Conservation (phyloP, 2,113 vertebrate genomes). For the Thryonomys swinderianus region DNA sequence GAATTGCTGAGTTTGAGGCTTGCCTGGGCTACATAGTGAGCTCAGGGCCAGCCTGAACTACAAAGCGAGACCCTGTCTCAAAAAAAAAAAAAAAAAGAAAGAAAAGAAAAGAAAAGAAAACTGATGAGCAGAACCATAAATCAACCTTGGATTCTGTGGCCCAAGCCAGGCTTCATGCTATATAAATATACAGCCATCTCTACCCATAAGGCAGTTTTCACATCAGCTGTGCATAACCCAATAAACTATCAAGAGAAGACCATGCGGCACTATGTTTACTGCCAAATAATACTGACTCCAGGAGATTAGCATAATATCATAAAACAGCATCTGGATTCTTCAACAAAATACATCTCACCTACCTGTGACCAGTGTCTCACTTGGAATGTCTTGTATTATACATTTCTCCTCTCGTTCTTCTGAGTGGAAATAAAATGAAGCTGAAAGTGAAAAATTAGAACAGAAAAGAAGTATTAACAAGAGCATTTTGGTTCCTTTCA, state of each 20-base stretch:
- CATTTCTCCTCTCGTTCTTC: constrained; percentile 94
- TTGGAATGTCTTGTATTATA: constrained; percentile 94
- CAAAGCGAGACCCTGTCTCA: no score
- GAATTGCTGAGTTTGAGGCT: no score
- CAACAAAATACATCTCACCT: constrained; percentile 61
- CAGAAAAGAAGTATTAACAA: constrained; percentile 80
- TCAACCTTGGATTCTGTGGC: neutral
- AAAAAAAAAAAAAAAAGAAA: no score
- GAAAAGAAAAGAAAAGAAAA: no score
- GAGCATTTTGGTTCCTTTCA: constrained; percentile 74
- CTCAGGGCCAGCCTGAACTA: no score
- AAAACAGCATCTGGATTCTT: fast-evolving
- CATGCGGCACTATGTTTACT: fast-evolving
- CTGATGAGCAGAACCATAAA: neutral
- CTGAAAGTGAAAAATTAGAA: constrained; percentile 82
- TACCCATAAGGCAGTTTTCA: neutral
- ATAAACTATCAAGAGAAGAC: neutral
- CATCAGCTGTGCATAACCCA: neutral
- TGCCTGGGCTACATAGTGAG: no score
- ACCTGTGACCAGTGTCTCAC: constrained; percentile 91
- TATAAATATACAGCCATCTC: neutral
- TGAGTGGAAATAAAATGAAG: constrained; percentile 92
- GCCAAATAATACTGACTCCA: fast-evolving
- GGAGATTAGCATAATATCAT: fast-evolving
- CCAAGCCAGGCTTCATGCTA: neutral